A percentile compares a stretch with the other conserved stretches of the same genome.
phyloP scores from a whole-genome alignment of 2,113 vertebrate species.

The Salvator merianae region DNA sequence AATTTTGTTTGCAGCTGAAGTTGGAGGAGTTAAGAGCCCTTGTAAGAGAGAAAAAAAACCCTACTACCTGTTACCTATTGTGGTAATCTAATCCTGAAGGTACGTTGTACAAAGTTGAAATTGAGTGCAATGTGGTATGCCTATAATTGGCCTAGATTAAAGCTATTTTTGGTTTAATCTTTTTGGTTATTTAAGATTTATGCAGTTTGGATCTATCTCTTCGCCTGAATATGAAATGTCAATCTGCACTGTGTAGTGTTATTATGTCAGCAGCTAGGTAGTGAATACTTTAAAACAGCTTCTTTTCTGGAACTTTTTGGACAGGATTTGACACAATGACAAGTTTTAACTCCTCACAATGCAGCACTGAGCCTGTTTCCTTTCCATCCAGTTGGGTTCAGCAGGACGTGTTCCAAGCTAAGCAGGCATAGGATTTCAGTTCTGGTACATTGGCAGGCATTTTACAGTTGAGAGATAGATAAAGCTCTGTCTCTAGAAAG shows the following conservation, averaged over 20 bases:
- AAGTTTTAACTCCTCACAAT: too few species aligned
- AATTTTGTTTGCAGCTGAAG: background rate
- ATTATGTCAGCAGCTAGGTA: background rate
- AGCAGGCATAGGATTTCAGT: too few species aligned
- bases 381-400: too few species aligned
- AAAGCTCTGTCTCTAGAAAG: too few species aligned
- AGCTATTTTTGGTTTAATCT: conserved; percentile 5
- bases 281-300: background rate
- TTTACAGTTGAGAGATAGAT: too few species aligned
- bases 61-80: background rate
- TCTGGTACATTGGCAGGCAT: too few species aligned
- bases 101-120: background rate
- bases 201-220: background rate
- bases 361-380: too few species aligned
- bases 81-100: conserved; percentile 1
- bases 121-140: background rate
- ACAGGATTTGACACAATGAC: background rate
- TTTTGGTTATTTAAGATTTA: background rate
- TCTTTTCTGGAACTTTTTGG: background rate
- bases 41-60: background rate
- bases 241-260: background rate
- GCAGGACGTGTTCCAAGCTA: too few species aligned
- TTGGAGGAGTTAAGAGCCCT: background rate
- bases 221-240: background rate
- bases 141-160: conserved; percentile 1